These are phyloP conservation scores for Homarus americanus DNA, from an alignment of 1,140 invertebrate genomes.

Conservation along the genomic window DNA sequence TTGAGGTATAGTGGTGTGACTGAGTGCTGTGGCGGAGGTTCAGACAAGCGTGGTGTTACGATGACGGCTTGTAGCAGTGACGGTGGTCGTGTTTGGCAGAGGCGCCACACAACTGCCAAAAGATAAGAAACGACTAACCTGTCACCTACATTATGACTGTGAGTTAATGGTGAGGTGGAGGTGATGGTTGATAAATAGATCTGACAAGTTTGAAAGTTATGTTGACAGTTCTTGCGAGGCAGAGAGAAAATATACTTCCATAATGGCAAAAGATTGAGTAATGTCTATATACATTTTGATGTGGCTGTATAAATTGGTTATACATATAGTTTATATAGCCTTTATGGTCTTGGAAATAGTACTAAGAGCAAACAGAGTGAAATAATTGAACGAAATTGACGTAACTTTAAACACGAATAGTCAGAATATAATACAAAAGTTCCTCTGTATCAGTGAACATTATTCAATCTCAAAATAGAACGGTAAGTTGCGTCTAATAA, in stretches of 20 bases:
- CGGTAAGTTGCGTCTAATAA: too few species aligned
- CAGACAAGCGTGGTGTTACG: background rate
- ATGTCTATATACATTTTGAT: too few species aligned
- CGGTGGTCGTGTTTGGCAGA: background rate
- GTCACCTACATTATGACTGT: background rate
- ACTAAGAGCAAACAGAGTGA: too few species aligned
- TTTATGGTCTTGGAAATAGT: too few species aligned
- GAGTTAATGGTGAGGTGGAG: background rate
- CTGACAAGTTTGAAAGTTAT: background rate
- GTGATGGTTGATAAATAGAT: background rate
- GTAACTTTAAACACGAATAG: too few species aligned
- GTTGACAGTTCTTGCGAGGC: background rate
- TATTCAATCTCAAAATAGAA: too few species aligned
- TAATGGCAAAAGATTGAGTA: background rate
- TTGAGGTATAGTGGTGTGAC: too few species aligned
- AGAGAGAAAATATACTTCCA: background rate
- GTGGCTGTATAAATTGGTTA: too few species aligned
- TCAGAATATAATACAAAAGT: too few species aligned
- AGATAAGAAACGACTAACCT: background rate
- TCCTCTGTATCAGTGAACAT: too few species aligned
- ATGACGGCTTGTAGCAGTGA: background rate
- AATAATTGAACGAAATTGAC: too few species aligned
- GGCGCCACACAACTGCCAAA: background rate
- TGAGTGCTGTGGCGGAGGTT: background rate
- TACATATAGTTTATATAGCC: too few species aligned